phyloP scores from a whole-genome alignment of 2,113 vertebrate species.

The Rousettus leschenaultii region DNA sequence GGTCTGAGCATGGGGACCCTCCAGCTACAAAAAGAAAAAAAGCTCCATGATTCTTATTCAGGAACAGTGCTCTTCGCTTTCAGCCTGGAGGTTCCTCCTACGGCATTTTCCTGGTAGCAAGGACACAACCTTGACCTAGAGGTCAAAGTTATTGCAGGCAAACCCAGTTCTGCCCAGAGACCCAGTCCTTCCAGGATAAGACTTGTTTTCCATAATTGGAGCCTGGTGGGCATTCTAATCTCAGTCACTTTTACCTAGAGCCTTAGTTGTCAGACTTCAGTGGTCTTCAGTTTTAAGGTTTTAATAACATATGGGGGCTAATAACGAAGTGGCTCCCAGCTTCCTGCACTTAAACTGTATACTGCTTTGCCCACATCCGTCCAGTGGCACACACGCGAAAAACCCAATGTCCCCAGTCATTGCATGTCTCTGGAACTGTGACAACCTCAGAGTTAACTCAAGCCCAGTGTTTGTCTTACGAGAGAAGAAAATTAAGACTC shows the following conservation, averaged over 20 bases:
- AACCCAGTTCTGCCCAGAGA: not conserved
- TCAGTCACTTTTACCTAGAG: not conserved
- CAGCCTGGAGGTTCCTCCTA: not conserved
- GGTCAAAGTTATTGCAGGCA: not conserved
- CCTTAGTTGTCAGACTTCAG: not conserved
- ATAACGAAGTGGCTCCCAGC: not conserved
- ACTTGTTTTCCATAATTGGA: not conserved
- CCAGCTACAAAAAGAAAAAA: too few species aligned
- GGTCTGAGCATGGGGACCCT: not conserved
- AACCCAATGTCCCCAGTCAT: not conserved
- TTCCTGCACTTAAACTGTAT: not conserved
- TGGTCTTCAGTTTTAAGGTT: not conserved
- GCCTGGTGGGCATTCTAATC: not conserved
- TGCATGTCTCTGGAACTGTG: not conserved
- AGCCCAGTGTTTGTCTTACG: not conserved
- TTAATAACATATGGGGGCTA: not conserved
- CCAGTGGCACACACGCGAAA: not conserved
- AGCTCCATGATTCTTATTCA: not conserved
- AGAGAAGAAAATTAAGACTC: not conserved
- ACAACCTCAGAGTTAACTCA: not conserved
- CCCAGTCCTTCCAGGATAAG: not conserved
- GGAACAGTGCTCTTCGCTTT: not conserved
- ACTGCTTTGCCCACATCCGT: not conserved
- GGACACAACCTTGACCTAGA: not conserved
- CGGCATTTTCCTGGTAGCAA: not conserved